Conservation (phyloP, 2,113 vertebrate genomes). For the Scalopus aquaticus region DNA sequence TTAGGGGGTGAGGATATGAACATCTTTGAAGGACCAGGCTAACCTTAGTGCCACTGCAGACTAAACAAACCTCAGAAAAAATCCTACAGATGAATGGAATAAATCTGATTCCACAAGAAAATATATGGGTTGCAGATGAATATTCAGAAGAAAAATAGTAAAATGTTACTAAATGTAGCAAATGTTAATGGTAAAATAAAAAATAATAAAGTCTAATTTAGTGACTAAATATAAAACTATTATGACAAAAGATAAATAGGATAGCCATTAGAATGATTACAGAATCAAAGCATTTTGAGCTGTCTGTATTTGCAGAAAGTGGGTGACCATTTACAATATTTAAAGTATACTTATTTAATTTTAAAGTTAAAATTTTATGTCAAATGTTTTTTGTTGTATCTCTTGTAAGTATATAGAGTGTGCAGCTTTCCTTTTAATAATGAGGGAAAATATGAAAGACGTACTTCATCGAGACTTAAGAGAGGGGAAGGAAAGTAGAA, state of each 20-base stretch:
- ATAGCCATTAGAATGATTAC: not conserved
- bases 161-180: not conserved
- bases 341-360: not conserved
- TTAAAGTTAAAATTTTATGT: not conserved
- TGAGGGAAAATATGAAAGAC: not conserved
- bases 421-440: not conserved
- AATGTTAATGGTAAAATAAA: not conserved
- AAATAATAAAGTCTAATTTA: not conserved
- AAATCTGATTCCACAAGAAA: not conserved
- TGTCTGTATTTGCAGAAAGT: not conserved
- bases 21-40: not conserved
- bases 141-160: not conserved
- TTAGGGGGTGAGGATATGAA: not conserved
- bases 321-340: not conserved
- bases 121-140: not conserved
- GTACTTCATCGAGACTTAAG: not conserved
- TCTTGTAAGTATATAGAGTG: not conserved
- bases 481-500: not conserved
- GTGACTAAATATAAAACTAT: not conserved
- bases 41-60: not conserved
- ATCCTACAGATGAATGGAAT: too few species aligned
- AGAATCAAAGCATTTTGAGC: not conserved
- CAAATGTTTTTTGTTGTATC: not conserved
- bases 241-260: not conserved
- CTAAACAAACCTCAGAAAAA: not conserved